Conservation (phyloP, 64 coral and sea anemone species). For the Acropora yongei region DNA sequence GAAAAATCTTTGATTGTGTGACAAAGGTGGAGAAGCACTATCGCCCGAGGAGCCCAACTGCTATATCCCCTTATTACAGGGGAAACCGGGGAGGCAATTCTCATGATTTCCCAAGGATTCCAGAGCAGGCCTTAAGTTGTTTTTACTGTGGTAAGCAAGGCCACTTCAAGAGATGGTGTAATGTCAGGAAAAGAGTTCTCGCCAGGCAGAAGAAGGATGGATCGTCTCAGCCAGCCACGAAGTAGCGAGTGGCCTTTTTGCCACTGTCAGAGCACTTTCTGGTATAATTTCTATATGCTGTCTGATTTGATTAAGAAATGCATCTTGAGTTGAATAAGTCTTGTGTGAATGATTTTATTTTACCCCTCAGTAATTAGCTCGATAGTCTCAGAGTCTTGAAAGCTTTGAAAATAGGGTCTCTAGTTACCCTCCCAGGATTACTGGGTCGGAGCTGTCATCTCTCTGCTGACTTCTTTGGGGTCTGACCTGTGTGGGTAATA, state of each 20-base stretch:
- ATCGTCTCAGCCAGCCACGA: background rate
- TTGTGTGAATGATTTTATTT: background rate
- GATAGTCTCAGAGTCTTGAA: too few relatives aligned
- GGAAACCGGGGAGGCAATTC: background rate
- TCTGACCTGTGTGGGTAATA: too few relatives aligned
- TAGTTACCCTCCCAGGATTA: too few relatives aligned
- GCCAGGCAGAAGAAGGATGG: background rate
- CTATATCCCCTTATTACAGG: background rate
- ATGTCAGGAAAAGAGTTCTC: background rate
- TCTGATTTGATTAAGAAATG: background rate
- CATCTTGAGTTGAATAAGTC: background rate
- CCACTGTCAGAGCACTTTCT: background rate
- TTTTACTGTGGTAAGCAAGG: slow-evolving; percentile 6
- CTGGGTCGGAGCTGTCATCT: too few relatives aligned
- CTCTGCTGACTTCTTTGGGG: too few relatives aligned
- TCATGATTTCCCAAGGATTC: background rate
- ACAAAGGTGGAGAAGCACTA: background rate
- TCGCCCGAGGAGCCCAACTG: background rate
- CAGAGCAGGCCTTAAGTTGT: background rate
- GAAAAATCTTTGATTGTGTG: background rate
- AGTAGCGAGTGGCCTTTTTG: background rate
- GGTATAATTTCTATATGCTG: background rate
- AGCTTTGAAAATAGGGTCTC: too few relatives aligned
- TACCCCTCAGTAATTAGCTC: too few relatives aligned
- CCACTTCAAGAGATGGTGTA: background rate